phyloP scores from a whole-genome alignment of 2,888 invertebrate species.

The Herminia tarsipennalis region DNA sequence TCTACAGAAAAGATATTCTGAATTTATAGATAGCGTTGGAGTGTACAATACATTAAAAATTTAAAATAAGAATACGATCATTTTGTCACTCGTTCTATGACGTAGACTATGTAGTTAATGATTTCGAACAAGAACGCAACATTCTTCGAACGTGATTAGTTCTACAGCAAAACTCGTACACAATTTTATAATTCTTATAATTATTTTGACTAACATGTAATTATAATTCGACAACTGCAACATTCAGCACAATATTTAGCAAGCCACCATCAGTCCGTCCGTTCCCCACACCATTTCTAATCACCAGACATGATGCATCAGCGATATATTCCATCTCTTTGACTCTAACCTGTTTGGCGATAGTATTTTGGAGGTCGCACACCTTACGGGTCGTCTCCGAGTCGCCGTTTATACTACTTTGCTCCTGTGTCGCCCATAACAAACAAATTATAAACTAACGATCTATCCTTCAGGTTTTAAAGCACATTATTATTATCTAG shows the following conservation, averaged over 20 bases:
- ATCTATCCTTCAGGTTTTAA: conserved; percentile 30
- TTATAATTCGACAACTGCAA: background rate
- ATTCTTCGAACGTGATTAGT: too few species aligned
- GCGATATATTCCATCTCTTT: conserved; percentile 20
- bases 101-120: too few species aligned
- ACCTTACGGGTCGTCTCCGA: conserved; percentile 83
- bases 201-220: background rate
- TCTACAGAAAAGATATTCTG: too few species aligned
- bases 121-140: too few species aligned
- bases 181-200: background rate
- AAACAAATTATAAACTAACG: conserved; percentile 57
- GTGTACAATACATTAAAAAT: too few species aligned
- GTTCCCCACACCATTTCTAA: conserved; percentile 12
- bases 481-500: conserved; percentile 19
- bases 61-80: too few species aligned
- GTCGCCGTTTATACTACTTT: conserved; percentile 78
- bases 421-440: conserved; percentile 74
- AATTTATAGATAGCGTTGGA: too few species aligned
- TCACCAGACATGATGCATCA: conserved; percentile 31
- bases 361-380: conserved; percentile 93
- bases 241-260: background rate
- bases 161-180: too few species aligned
- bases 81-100: too few species aligned
- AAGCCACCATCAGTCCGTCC: conserved; percentile 11
- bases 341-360: conserved; percentile 93